These are phyloP conservation scores for Lagocephalus sceleratus DNA, from an alignment of 2,797 vertebrate genomes.

Conservation along the genomic window DNA sequence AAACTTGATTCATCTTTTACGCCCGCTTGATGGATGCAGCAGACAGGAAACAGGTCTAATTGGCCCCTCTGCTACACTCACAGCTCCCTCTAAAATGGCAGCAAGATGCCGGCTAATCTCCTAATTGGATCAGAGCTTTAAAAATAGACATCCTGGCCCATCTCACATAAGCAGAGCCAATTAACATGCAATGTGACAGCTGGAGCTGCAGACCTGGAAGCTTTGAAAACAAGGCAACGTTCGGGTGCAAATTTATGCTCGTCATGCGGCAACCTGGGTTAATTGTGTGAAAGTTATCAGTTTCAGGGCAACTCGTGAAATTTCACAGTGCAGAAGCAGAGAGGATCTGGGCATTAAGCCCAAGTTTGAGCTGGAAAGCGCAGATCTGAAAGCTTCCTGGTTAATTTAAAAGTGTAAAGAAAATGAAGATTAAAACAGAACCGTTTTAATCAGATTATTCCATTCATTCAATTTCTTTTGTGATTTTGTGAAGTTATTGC, in stretches of 20 bases:
- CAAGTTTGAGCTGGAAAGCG: conserved; percentile 7
- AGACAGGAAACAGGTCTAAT: conserved; percentile 36
- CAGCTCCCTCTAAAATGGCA: conserved; percentile 76
- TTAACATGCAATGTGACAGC: conserved; percentile 80
- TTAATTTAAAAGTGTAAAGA: too few species aligned
- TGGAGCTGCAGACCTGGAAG: conserved; percentile 68
- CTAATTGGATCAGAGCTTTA: conserved; percentile 80
- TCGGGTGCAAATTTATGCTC: conserved; percentile 73
- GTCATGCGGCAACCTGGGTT: conserved; percentile 57
- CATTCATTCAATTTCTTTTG: too few species aligned
- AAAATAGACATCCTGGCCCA: conserved; percentile 76
- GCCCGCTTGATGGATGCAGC: conserved; percentile 29
- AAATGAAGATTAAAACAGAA: too few species aligned
- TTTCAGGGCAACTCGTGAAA: conserved; percentile 69
- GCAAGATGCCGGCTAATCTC: conserved; percentile 77
- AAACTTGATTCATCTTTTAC: conserved; percentile 21
- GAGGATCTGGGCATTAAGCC: conserved; percentile 21
- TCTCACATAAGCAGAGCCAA: conserved; percentile 72
- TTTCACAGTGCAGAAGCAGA: conserved; percentile 62
- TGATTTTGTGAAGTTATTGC: too few species aligned
- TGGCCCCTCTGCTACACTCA: conserved; percentile 50
- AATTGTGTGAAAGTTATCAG: conserved; percentile 78
- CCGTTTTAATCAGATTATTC: too few species aligned
- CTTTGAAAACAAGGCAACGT: conserved; percentile 59
- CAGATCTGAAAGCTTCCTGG: too few species aligned